Base-by-base conservation (phyloP, 2,113 vertebrate species). In the Sander lucioperca region DNA sequence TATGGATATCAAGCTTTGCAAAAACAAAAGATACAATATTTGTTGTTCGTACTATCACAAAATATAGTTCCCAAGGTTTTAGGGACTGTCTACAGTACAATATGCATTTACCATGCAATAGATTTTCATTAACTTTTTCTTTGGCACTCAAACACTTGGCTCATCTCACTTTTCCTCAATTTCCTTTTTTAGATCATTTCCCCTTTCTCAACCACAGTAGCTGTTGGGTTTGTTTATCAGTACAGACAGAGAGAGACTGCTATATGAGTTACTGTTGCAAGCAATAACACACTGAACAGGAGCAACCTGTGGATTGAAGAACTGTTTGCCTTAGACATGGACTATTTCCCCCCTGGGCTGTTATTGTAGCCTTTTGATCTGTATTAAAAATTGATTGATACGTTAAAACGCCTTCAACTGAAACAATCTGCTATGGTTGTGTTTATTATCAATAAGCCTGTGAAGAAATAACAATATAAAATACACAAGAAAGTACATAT, bases 361-460 rank as follows among this genome's bases (percentile, higher is more conserved):
- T 82, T 64, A 61, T 30, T 89, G 86, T 88, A 86, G 81, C 86
- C 33, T 72, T 82, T 76, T 74, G 30, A 69, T 47, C 65, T 74
- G 67, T 75, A 82, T 64, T 61, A 79, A 85, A 84, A 79, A 77
- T 74, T n/a, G 13, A 21, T 71, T 43, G 2, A 70, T 74, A 79
- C 65, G 63, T 79, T 64, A 48, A 84, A 62, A 80, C 19, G 8
- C 58, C 25, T 74, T 59, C 14, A 19, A 56, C 45, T 74, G 19
- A 84, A 67, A 57, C 13, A 83, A 47, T 85, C 27, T 79, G 33
- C 61, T 1, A 51, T 61, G 27, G 30, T 61, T 89, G 59, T 77
- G 4, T 76, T 87, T 71, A 66, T 78, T 54, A 48, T 72, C 10
- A 79, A 82, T 62, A 84, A 84, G 77, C 30, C 16, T 82, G 18